Percentiles rank a stretch among this genome's conserved stretches.
These are phyloP conservation scores for Malurus melanocephalus DNA, from an alignment of 2,113 vertebrate genomes.

Conservation along the genomic window DNA sequence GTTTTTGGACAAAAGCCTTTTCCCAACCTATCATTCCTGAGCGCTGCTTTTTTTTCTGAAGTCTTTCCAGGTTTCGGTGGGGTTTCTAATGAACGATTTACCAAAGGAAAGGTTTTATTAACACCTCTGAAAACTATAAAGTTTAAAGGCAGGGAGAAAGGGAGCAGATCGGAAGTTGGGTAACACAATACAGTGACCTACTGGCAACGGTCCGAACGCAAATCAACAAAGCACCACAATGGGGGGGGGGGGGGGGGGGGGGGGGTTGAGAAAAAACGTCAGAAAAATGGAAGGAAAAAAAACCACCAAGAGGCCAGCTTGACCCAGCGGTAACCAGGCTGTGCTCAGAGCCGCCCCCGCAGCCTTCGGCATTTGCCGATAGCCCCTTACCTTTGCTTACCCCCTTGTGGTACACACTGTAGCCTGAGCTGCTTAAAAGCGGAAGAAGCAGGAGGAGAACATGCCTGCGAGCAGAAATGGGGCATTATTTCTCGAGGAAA, in stretches of 20 bases:
- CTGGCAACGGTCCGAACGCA: slow-evolving; percentile 5
- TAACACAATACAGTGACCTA: slow-evolving; percentile 29
- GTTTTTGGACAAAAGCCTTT: slow-evolving; percentile 52
- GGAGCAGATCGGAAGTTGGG: slow-evolving; percentile 19
- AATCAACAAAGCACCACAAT: background rate
- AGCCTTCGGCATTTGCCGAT: background rate
- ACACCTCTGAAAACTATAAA: slow-evolving; percentile 36
- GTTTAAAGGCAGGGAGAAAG: background rate
- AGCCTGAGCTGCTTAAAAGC: background rate
- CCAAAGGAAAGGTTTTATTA: slow-evolving; percentile 61
- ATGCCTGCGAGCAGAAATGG: background rate
- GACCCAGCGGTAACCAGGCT: background rate
- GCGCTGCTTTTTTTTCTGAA: background rate
- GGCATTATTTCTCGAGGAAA: slow-evolving; percentile 25
- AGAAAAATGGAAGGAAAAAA: background rate
- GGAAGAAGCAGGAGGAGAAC: background rate
- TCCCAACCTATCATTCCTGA: background rate
- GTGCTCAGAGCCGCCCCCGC: background rate
- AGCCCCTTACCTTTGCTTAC: slow-evolving; percentile 41
- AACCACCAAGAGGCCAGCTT: background rate
- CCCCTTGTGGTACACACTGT: background rate
- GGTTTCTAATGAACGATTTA: slow-evolving; percentile 32
- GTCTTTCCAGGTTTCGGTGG: slow-evolving; percentile 23
- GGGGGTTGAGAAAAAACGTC: background rate
- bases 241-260: background rate